Base-by-base conservation (phyloP, 2,113 vertebrate genomes). In the Oostethus manadensis region DNA sequence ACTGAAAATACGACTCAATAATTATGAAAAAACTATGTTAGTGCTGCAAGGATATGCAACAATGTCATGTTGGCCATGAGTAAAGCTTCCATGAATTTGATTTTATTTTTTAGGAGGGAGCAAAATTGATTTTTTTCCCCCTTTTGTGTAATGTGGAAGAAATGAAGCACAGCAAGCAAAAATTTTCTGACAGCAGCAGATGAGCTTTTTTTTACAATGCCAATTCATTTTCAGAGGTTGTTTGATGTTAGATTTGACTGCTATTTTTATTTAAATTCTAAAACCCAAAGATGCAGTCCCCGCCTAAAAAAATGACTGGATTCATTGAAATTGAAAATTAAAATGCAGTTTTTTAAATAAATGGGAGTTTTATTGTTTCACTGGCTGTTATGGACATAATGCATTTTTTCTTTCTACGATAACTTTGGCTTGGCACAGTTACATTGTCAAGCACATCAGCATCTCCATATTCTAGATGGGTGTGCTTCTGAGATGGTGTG, bases 1-100 rank as follows among this genome's bases (percentile, higher is more conserved):
- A 60, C 64, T 3, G 10, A 70, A 33, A 64, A 68, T 71, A 69
- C 21, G 23, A 51, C 60, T 77, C 62, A 68, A 56, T 75, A 51
- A 67, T 72, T 38, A 70, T 77, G 59, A 84, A 80, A 70, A 71
- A 78, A 74, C 44, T 60, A 67, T 65, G 42, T 20, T 53, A 45
- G 48, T 26, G 56, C 43, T 57, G 62, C 55, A 58, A 56, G 56
- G 29, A 64, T 63, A 66, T 17, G 72, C 48, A 76, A 63, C 62
- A 66, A 58, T 6, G 6, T 57, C 44, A 55, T 56, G 29, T 60
- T 60, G 69, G 58, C 67, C 56, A 70, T 59, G 23, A 35, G 56
- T 71, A 59, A 55, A 74, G 45, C 60, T 73, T 73, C 1, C 10
- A 18, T 46, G 18, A 9, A 73, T 65, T 75, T 78, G 63, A 73